Evolutionary conservation across 2,797 vertebrate species (phyloP), one percentile per base, ranked within the genome.

Genomic region (Platyrinchus mystaceus): DNA sequence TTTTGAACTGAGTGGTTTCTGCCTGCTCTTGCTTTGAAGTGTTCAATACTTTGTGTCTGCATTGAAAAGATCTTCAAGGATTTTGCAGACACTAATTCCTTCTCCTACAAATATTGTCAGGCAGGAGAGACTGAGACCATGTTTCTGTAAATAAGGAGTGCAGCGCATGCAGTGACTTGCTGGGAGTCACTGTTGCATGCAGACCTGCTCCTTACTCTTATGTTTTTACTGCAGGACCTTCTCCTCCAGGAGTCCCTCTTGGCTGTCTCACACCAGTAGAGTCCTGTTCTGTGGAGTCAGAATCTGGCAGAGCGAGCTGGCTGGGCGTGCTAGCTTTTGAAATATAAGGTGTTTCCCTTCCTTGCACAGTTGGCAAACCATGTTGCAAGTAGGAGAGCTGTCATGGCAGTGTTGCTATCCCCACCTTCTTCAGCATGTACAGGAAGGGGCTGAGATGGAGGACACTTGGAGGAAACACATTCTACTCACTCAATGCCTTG

Each of bases 261-360:
- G 71, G 24, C 59, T 53, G 6, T 30, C 63, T 21, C n/a, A 18
- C 0, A 0, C 27, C 9, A 1, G 10, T 32, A 41, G 36, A 59
- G 20, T 26, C 24, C 11, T 73, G 9, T 34, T 79, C 32, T 52
- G 43, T 21, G 67, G 52, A 81, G 19, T 3, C 78, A 41, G 50
- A 68, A 34, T 22, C 0, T 1, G 26, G 78, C 68, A 58, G 18
- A 64, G 56, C 12, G 16, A 49, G 28, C 46, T 52, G 62, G 20
- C 41, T 78, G 69, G 3, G 1, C 66, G 8, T 56, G 67, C 1
- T 43, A 37, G 41, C 11, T 87, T 68, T 60, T 75, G 41, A 81
- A 80, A 68, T 52, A 18, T 2, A 50, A 73, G 28, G 53, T 36
- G 10, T 44, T 78, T 39, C 55, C 43, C 21, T 66, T 68, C 50